These are phyloP conservation scores for Mus minutoides DNA, from an alignment of 2,797 vertebrate species.

Conservation along the genomic window DNA sequence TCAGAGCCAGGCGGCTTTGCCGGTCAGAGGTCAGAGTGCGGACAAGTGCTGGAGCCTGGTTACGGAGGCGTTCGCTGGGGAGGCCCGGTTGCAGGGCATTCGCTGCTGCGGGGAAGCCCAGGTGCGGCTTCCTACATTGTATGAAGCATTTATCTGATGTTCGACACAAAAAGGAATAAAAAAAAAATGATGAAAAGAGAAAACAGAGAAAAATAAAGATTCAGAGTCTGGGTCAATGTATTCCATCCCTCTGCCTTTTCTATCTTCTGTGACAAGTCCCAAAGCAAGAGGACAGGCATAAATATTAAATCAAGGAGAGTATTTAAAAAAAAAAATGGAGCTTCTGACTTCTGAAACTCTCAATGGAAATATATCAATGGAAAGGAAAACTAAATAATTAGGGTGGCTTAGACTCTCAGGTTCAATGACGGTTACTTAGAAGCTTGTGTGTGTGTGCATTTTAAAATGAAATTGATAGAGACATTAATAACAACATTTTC, in stretches of 20 bases:
- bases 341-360: not conserved
- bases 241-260: conserved; percentile 17
- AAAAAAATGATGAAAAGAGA: conserved; percentile 53
- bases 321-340: conserved; percentile 1
- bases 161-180: conserved; percentile 70
- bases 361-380: not conserved
- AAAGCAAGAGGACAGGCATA: not conserved
- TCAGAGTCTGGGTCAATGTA: conserved; percentile 37
- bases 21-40: too few species aligned
- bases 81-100: too few species aligned
- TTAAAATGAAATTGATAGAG: conserved; percentile 10
- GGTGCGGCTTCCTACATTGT: too few species aligned
- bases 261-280: conserved; percentile 18
- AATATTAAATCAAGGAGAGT: conserved; percentile 41
- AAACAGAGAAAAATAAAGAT: not conserved
- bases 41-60: too few species aligned
- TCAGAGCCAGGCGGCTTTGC: too few species aligned
- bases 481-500: conserved; percentile 8
- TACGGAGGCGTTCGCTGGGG: too few species aligned
- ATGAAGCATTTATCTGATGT: conserved; percentile 51
- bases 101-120: too few species aligned
- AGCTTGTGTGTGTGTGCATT: not conserved
- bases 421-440: not conserved
- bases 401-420: not conserved
- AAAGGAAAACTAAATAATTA: conserved; percentile 30